phyloP scores from a whole-genome alignment of 1,140 invertebrate species.

The Heliconius hermathena region DNA sequence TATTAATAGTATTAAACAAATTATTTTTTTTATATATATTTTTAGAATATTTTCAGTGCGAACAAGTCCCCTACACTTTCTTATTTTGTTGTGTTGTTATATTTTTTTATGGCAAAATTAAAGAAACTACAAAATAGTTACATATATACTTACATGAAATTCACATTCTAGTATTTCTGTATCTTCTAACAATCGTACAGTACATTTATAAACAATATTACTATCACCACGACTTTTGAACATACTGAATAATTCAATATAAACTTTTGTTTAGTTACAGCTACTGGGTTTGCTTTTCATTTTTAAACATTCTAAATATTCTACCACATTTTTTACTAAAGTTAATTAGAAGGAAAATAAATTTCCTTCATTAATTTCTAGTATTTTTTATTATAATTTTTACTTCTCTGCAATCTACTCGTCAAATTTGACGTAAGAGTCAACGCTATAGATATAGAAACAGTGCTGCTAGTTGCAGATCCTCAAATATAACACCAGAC shows the following conservation, averaged over 20 bases:
- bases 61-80: neutral
- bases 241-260: conserved; percentile 65
- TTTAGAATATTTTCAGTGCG: neutral
- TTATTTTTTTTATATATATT: neutral
- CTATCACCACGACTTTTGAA: conserved; percentile 89
- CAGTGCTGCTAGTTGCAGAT: too few species aligned
- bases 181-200: conserved; percentile 95
- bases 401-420: neutral
- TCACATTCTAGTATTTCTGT: conserved; percentile 96
- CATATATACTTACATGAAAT: conserved; percentile 90
- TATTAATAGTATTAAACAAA: neutral
- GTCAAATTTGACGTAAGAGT: conserved; percentile 7
- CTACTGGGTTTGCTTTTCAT: conserved; percentile 33
- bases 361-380: neutral
- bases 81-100: neutral
- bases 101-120: neutral
- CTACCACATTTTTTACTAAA: neutral
- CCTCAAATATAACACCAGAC: too few species aligned
- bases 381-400: conserved; percentile 1
- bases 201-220: conserved; percentile 96
- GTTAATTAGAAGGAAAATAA: conserved; percentile 1
- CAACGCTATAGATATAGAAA: neutral
- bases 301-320: neutral
- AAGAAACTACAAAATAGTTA: neutral
- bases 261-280: conserved; percentile 17